These are phyloP conservation scores for Epizoanthus ramosus DNA, from an alignment of 92 coral and sea anemone genomes.

Conservation along the genomic window DNA sequence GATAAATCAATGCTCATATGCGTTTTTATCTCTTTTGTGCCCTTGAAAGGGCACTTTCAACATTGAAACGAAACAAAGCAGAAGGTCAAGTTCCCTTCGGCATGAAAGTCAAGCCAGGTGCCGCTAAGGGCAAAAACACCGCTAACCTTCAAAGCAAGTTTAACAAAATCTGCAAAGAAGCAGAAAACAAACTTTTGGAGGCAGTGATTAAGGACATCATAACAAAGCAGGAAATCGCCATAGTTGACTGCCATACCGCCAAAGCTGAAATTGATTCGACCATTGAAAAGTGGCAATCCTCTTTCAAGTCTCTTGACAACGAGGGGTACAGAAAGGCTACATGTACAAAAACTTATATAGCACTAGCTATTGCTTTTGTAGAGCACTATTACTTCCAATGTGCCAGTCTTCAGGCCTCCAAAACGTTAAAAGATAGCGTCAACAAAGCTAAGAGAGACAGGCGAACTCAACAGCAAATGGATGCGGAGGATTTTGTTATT, in stretches of 20 bases:
- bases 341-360: neutral
- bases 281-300: neutral
- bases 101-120: neutral
- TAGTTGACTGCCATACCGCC: constrained; percentile 13
- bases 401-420: constrained; percentile 13
- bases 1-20: too few species aligned
- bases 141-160: neutral
- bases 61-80: neutral
- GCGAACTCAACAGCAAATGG: too few species aligned
- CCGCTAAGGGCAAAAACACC: neutral
- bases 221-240: neutral
- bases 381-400: constrained; percentile 1
- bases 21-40: too few species aligned
- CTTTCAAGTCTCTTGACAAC: neutral
- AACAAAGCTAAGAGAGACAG: neutral
- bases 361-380: constrained; percentile 2
- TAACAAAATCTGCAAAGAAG: neutral
- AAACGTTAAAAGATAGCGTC: neutral
- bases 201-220: neutral
- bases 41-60: neutral
- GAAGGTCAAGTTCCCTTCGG: constrained; percentile 2
- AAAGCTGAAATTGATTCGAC: constrained; percentile 3
- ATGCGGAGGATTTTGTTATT: too few species aligned
- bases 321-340: neutral
- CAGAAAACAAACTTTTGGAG: constrained; percentile 17